phyloP scores from a whole-genome alignment of 2,888 invertebrate genomes.

The Holacanthella duospinosa region DNA sequence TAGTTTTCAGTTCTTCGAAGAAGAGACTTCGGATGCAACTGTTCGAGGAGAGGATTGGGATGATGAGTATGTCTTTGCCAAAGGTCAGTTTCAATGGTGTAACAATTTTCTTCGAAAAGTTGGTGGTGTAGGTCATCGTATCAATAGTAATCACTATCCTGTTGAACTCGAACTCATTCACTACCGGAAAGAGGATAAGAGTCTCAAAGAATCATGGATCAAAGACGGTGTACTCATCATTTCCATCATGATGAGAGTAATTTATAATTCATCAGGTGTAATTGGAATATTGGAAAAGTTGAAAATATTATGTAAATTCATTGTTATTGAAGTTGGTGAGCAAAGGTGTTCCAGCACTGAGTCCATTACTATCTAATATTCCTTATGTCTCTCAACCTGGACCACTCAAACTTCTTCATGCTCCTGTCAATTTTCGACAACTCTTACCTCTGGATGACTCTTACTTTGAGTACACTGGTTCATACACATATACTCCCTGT shows the following conservation, averaged over 20 bases:
- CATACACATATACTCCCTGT: background rate
- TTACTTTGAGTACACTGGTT: constrained; percentile 7
- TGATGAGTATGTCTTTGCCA: constrained; percentile 22
- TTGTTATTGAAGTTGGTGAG: background rate
- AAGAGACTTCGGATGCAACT: background rate
- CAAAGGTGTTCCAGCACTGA: background rate
- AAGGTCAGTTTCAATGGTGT: constrained; percentile 1
- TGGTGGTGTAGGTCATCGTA: background rate
- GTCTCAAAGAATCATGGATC: background rate
- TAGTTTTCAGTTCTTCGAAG: background rate
- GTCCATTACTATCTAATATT: no score
- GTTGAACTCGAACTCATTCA: background rate
- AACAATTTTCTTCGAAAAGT: background rate
- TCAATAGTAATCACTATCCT: background rate
- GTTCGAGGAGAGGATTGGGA: constrained; percentile 17
- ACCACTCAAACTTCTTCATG: background rate
- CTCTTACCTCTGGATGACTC: background rate
- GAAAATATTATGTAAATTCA: background rate
- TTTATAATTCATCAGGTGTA: background rate
- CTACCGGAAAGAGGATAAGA: background rate
- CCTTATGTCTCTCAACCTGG: background rate
- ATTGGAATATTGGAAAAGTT: no score
- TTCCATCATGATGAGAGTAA: background rate
- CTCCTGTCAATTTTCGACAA: background rate
- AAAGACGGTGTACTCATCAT: background rate